Evolutionary conservation across 2,888 invertebrate species (phyloP), one percentile per base, ranked within the genome.

Genomic region (Drosophila cyrtoloma): DNA sequence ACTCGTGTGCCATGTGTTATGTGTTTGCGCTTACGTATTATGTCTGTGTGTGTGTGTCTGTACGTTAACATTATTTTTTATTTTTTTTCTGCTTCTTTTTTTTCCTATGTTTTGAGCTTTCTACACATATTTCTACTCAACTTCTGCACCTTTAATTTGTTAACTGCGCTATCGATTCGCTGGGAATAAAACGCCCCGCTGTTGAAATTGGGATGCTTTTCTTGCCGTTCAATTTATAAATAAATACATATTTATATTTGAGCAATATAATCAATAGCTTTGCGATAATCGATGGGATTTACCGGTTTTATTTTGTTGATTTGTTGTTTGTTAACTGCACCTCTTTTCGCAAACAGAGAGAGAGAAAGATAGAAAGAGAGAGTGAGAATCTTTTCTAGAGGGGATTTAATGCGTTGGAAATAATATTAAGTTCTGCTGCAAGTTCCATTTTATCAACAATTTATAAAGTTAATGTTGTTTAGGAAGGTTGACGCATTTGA

Each of bases 1-100:
- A 66, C 69, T 73, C 66, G 73, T 81, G 39, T 39, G 72, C 68
- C 73, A 75, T 78, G 75, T 84, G 74, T 68, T 71, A 60, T 75
- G 32, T 65, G 70, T 78, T 75, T 62, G 75, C 55, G 65, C 68
- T 70, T 76, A 42, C 28, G 57, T 75, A 71, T 70, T 73, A 63
- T 72, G 62, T 58, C 32, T 69, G 42, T 63, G 44, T 28, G 10
- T 35, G 12, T 60, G 14, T n/a, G 42, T 12, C 16, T 51, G 28
- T 57, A 5, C 42, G 42, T 12, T 22, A 12, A 44, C 44, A 35
- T 16, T 19, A 39, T 39, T 39, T 39, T 19, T 3, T 6, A 14
- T 37, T 22, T 22, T 22, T 32, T 32, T 28, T 53, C 3, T 37
- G 16, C 26, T 16, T 66, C 26, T 56, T 19, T 19, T 56, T 37